Evolutionary conservation across 2,113 vertebrate genomes (phyloP).

Genomic region (Eptatretus burgeri): DNA sequence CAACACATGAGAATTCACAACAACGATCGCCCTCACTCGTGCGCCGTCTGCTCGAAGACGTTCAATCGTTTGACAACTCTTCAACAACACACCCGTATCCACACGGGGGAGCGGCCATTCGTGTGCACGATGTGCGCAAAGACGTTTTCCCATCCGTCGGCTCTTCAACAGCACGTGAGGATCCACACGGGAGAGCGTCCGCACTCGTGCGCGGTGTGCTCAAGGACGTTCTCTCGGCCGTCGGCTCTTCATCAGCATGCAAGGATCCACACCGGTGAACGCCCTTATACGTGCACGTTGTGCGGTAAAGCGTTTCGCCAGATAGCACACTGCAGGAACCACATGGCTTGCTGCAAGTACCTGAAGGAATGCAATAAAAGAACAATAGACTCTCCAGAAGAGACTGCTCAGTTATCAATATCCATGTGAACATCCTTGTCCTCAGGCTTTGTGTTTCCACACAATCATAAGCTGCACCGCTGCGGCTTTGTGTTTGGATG

Average conservation of each 20-base stretch:
- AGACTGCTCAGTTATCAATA: no score
- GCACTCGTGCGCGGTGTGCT: not conserved
- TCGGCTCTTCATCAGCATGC: not conserved
- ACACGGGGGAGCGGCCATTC: conserved; percentile 3
- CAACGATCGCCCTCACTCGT: not conserved
- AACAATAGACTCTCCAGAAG: no score
- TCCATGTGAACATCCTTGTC: no score
- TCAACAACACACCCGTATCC: not conserved
- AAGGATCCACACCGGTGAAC: not conserved
- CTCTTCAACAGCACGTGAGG: conserved; percentile 4
- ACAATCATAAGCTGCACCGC: no score
- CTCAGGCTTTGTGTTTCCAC: no score
- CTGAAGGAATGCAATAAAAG: no score
- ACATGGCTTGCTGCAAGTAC: no score
- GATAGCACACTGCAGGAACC: no score
- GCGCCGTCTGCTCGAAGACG: not conserved
- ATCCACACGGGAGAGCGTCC: conserved; percentile 6
- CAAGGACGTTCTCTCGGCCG: not conserved
- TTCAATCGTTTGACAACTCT: not conserved
- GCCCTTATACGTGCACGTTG: not conserved
- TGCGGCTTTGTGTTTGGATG: no score
- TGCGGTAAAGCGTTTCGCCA: not conserved
- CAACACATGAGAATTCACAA: not conserved
- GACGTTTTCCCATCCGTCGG: not conserved
- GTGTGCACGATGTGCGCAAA: conserved; percentile 2